Evolutionary conservation across 2,113 vertebrate species (phyloP), one percentile per base, ranked within the genome.

Genomic region (Nematolebias whitei): DNA sequence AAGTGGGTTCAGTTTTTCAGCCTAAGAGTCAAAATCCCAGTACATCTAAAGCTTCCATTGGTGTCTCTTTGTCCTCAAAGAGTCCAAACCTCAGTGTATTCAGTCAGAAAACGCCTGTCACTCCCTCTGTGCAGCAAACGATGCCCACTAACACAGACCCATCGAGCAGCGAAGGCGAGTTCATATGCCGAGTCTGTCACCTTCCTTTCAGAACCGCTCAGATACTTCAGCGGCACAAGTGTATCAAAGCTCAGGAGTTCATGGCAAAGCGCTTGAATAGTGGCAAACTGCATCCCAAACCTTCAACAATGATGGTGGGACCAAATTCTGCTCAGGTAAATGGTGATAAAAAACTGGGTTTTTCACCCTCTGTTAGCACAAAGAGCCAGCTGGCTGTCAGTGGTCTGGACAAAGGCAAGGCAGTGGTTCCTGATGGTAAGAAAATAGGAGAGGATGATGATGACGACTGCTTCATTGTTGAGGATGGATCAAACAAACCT

Each of bases 401-500:
- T 2, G 10, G 16, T 43, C 19, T 79, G 35, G 69, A 82, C 23
- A 79, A 61, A n/a, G 76, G 26, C 13, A 53, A 67, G 43, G 45
- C 26, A 1, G 35, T 1, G 0, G 50, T 20, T 64, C 44, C 69
- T 32, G 44, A 66, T 12, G 82, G 61, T 2, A 56, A 65, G 9
- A 78, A 58, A 16, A 10, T 35, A 0, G 70, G 11, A 32, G 56
- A 35, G 5, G 71, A 49, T 5, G 45, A 18, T 0, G 89, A 89
- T 0, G 83, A 90, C 35, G 90, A 91, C 67, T 91, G 90, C 83
- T 91, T 83, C 66, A 89, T 90, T 2, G 78, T 90, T 63, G 90
- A 91, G 76, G 77, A 45, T 1, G 51, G 74, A 54, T 58, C 83
- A 61, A 75, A 82, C 16, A 90, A 89, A 74, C 63, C 88, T 16